Percentiles rank a stretch among this genome's conserved stretches.
phyloP scores from a whole-genome alignment of 2,888 invertebrate genomes.

The Ichneumon xanthorius region DNA sequence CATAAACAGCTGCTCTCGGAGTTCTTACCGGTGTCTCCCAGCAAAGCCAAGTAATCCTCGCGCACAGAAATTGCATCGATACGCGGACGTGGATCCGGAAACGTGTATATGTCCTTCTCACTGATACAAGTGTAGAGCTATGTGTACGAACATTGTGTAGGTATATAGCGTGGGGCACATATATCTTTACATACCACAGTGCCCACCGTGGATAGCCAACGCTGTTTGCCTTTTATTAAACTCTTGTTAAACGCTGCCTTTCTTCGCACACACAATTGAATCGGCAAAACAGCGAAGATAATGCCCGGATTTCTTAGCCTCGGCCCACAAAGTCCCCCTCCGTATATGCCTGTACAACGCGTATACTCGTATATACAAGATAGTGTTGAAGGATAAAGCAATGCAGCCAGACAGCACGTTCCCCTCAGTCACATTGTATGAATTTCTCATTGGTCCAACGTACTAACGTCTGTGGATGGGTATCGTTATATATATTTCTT shows the following conservation, averaged over 20 bases:
- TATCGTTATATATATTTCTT: constrained; percentile 37
- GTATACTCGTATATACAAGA: constrained; percentile 5
- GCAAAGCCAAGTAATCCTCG: constrained; percentile 72
- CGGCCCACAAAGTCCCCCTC: constrained; percentile 57
- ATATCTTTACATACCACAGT: constrained; percentile 38
- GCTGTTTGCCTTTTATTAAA: constrained; percentile 85
- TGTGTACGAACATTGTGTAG: not conserved
- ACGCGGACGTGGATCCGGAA: constrained; percentile 1
- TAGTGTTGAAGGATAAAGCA: constrained; percentile 13
- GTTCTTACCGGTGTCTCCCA: constrained; percentile 45
- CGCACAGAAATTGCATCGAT: constrained; percentile 3
- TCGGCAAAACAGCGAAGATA: constrained; percentile 84
- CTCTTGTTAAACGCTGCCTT: constrained; percentile 84
- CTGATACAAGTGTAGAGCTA: not conserved
- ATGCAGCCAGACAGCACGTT: constrained; percentile 62
- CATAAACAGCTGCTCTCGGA: constrained; percentile 76
- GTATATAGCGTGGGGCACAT: not conserved
- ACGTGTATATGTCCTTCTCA: not conserved
- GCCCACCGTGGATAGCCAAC: constrained; percentile 58
- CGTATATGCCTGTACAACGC: constrained; percentile 33
- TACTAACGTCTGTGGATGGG: constrained; percentile 15
- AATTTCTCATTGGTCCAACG: not conserved
- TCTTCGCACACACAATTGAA: constrained; percentile 84
- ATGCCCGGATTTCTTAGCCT: constrained; percentile 75
- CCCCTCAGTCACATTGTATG: constrained; percentile 58